Conservation (phyloP, 1,140 invertebrate genomes). For the Rhynchophorus ferrugineus region DNA sequence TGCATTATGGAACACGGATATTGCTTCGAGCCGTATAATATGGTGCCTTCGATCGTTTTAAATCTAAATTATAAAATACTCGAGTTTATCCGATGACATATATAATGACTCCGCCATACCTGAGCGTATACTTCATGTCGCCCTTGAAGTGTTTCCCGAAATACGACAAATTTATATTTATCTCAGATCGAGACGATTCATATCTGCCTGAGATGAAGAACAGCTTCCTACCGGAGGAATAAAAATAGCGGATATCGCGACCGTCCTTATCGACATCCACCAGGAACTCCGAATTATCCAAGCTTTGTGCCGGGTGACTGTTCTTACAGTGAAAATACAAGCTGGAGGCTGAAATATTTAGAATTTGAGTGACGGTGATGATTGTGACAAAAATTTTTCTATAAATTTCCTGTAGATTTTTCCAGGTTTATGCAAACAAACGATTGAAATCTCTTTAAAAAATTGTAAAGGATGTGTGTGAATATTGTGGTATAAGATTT, state of each 20-base stretch:
- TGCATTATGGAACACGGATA: neutral
- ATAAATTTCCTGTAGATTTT: neutral
- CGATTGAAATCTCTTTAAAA: no score
- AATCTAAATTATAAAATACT: neutral
- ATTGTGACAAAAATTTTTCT: neutral
- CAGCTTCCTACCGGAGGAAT: neutral
- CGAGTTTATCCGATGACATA: neutral
- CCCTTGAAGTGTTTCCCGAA: neutral
- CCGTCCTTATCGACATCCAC: neutral
- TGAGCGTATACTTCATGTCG: neutral
- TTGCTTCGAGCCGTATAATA: neutral
- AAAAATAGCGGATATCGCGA: neutral
- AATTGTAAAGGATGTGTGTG: no score
- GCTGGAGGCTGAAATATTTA: neutral
- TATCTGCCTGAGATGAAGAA: neutral
- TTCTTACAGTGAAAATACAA: neutral
- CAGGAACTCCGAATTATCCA: neutral
- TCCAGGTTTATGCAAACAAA: no score
- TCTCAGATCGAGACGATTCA: neutral
- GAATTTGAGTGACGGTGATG: neutral
- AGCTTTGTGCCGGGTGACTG: neutral
- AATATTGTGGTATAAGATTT: no score
- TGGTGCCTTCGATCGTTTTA: neutral
- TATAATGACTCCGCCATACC: neutral
- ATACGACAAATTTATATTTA: neutral